Base-by-base conservation (phyloP, 2,113 vertebrate genomes). In the Panthera uncia region DNA sequence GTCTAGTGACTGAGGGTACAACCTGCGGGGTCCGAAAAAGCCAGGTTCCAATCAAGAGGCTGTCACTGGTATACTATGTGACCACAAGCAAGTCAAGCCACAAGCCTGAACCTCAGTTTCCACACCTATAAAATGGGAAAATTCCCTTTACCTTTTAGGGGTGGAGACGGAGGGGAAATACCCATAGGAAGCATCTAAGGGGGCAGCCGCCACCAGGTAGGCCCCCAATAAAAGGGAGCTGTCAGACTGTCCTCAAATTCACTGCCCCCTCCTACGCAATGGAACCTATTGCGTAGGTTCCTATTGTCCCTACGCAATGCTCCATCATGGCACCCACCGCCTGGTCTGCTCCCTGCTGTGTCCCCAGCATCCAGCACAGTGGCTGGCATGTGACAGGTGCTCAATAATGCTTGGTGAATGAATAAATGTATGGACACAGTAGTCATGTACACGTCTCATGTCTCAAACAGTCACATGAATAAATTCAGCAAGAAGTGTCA, bases 301-400 rank as follows among this genome's bases (percentile, higher is more conserved):
- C 33, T 5, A 5, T 1, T 1, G 1, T 10, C 50, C 61, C 27
- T 36, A 7, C 6, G 33, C 48, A 55, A 66, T 0, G 14, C 23
- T 91, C 66, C 15, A 33, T 57, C 29, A 23, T 0, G 2, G 48
- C 48, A 33, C 3, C 48, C 14, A 23, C 11, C 1, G 1, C 48
- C 31, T 55, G 27, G 15, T 33, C 50, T 14, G 1, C 7, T 61
- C 11, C 33, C 57, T 31, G 25, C 63, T 41, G 12, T 13, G 38
- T 5, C 21, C 27, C 38, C 41, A 80, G 92, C 69, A 86, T 27
- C 14, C 13, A 52, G 31, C 55, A 45, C 33, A 63, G 63, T 19
- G 61, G 41, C 50, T 16, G 15, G 27, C 36, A 71, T 1, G 6
- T 0, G 55, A 29, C 3, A 38, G 23, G 18, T 65, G 15, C 55